Evolutionary conservation across 2,113 vertebrate genomes (phyloP).

Genomic region (Ciconia maguari): DNA sequence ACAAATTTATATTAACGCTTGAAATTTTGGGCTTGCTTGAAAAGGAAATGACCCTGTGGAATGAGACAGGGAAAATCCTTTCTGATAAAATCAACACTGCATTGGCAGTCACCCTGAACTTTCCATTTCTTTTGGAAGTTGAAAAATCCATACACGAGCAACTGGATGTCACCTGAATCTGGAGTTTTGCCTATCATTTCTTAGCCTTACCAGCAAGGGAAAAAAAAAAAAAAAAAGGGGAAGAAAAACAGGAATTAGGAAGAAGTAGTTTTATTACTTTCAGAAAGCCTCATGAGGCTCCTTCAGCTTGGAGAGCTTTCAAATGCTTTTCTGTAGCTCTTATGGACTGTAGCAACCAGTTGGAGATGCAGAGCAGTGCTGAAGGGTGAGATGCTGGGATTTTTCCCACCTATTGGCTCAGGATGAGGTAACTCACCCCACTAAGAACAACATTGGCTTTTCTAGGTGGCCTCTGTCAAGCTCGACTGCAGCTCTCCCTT

Average conservation of each 20-base stretch:
- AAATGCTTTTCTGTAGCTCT: neutral
- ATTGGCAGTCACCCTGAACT: neutral
- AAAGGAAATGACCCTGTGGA: neutral
- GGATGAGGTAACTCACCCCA: constrained; percentile 34
- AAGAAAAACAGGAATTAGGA: neutral
- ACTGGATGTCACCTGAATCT: neutral
- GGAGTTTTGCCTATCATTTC: neutral
- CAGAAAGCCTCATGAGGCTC: neutral
- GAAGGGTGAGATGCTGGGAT: neutral
- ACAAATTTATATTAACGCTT: neutral
- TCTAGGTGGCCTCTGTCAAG: constrained; percentile 12
- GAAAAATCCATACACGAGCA: neutral
- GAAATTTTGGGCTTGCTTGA: neutral
- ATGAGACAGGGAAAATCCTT: neutral
- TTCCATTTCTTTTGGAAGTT: neutral
- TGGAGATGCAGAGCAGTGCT: neutral
- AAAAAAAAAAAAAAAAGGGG: no score
- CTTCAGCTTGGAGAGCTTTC: neutral
- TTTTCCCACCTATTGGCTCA: neutral
- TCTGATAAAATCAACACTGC: neutral
- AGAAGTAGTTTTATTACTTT: neutral
- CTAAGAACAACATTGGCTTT: constrained; percentile 1
- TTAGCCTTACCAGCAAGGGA: neutral
- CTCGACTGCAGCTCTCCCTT: neutral
- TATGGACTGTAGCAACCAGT: neutral